These are phyloP conservation scores for Pinctada fucata DNA, from an alignment of 2,888 invertebrate genomes.

Conservation along the genomic window DNA sequence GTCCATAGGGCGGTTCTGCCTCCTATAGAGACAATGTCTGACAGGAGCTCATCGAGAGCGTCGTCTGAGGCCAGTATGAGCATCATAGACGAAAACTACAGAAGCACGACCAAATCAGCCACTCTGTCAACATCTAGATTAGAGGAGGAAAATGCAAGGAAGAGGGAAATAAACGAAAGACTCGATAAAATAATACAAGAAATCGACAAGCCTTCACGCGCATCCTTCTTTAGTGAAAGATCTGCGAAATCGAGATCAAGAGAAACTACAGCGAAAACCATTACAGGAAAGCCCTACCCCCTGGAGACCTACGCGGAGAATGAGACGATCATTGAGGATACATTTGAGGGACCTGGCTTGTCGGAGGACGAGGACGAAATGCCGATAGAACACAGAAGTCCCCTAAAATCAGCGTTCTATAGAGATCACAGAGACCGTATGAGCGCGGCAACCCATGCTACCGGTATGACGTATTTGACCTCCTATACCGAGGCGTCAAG, in stretches of 20 bases:
- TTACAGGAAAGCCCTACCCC: background rate
- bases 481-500: background rate
- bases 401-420: background rate
- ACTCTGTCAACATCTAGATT: background rate
- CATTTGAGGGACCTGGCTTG: slow-evolving; percentile 4
- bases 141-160: slow-evolving; percentile 10
- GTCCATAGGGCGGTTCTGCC: background rate
- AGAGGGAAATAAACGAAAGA: slow-evolving; percentile 3
- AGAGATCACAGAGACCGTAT: background rate
- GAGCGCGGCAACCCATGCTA: background rate
- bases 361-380: slow-evolving; percentile 23
- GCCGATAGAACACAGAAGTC: background rate
- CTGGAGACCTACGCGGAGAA: background rate
- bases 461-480: background rate
- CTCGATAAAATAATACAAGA: slow-evolving; percentile 1
- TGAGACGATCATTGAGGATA: slow-evolving; percentile 16
- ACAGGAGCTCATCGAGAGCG: background rate
- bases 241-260: background rate
- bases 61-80: background rate
- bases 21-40: background rate
- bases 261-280: background rate
- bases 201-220: slow-evolving; percentile 6
- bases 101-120: background rate
- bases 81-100: background rate
- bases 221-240: background rate